phyloP scores from a whole-genome alignment of 2,797 vertebrate species.

The Enteromius paludinosus region DNA sequence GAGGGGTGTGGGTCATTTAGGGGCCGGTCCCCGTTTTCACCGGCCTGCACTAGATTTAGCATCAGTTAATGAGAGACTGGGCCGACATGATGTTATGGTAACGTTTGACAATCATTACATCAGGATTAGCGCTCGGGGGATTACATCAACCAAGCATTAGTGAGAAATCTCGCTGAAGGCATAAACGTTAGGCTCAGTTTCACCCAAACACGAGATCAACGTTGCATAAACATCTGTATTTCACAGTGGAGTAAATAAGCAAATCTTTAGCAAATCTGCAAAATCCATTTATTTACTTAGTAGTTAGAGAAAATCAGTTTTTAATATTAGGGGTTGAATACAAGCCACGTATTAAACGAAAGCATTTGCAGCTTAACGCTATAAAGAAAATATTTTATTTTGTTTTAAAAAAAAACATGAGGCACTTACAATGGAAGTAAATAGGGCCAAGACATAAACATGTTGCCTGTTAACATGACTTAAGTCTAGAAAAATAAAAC shows the following conservation, averaged over 20 bases:
- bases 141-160: slow-evolving; percentile 30
- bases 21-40: slow-evolving; percentile 21
- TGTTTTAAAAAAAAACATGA: not conserved
- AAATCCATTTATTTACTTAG: slow-evolving; percentile 24
- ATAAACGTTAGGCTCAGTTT: slow-evolving; percentile 9
- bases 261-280: slow-evolving; percentile 1
- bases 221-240: slow-evolving; percentile 25
- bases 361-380: not conserved
- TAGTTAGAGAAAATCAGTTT: not conserved
- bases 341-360: not conserved
- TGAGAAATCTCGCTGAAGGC: slow-evolving; percentile 17
- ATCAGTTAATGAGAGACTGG: slow-evolving; percentile 29
- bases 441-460: not conserved
- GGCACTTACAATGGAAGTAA: not conserved
- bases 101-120: slow-evolving; percentile 49
- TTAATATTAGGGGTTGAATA: not conserved
- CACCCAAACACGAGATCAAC: slow-evolving; percentile 24
- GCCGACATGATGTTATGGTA: slow-evolving; percentile 31
- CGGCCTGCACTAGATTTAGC: slow-evolving; percentile 37
- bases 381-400: not conserved
- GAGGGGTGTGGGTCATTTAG: slow-evolving; percentile 24
- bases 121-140: slow-evolving; percentile 40
- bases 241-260: slow-evolving; percentile 21
- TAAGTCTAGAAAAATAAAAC: not conserved
- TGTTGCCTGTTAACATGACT: no score